Conservation (phyloP, 2,888 invertebrate genomes). For the Fragum whitleyi region DNA sequence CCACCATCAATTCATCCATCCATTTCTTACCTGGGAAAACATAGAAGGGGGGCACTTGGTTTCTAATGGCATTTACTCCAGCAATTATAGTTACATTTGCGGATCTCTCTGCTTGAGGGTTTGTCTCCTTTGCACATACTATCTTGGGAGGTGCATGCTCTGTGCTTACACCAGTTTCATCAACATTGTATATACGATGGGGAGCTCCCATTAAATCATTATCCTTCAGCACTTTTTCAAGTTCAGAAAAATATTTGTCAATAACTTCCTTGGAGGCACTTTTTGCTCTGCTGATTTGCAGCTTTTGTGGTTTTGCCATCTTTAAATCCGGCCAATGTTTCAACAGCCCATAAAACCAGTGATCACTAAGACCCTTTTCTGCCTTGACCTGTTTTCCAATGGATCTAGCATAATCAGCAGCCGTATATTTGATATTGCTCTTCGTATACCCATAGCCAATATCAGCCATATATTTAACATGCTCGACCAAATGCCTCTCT, state of each 20-base stretch:
- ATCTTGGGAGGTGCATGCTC: slow-evolving; percentile 54
- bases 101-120: slow-evolving; percentile 33
- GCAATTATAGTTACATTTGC: slow-evolving; percentile 48
- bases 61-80: slow-evolving; percentile 43
- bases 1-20: slow-evolving; percentile 42
- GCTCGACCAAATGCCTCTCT: slow-evolving; percentile 18
- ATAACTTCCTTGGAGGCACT: slow-evolving; percentile 36
- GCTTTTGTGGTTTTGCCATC: slow-evolving; percentile 43
- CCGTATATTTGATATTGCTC: slow-evolving; percentile 31
- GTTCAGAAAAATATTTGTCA: slow-evolving; percentile 44
- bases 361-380: slow-evolving; percentile 31
- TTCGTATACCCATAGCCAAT: slow-evolving; percentile 47
- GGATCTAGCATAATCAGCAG: slow-evolving; percentile 32
- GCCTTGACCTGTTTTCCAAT: slow-evolving; percentile 35
- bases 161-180: slow-evolving; percentile 54
- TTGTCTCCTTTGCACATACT: slow-evolving; percentile 35
- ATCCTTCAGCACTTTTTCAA: too few relatives aligned
- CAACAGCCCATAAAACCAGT: slow-evolving; percentile 56
- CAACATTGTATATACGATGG: slow-evolving; percentile 45
- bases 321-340: slow-evolving; percentile 48
- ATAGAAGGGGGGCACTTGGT: slow-evolving; percentile 55
- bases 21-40: slow-evolving; percentile 56
- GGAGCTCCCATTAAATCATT: slow-evolving; percentile 41
- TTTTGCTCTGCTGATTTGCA: slow-evolving; percentile 41
- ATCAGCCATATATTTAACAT: slow-evolving; percentile 34